Percentiles rank a stretch among this genome's conserved stretches.
These are phyloP conservation scores for Rhimphoctona megacephalus DNA, from an alignment of 2,888 invertebrate genomes.

Conservation along the genomic window DNA sequence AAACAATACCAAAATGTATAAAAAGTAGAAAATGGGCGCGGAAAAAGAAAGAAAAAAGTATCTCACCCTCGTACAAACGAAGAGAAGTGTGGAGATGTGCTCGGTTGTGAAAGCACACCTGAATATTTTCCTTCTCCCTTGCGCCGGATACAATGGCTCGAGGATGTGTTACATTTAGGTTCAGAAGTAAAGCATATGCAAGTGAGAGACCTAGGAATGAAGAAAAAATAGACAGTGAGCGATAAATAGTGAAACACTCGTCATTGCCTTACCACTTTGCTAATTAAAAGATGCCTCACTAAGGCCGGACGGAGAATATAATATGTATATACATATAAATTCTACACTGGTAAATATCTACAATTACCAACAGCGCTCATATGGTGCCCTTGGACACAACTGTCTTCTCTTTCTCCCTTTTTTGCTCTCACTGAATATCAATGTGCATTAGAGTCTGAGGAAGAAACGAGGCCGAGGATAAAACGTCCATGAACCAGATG, in stretches of 20 bases:
- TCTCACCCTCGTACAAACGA: conserved; percentile 26
- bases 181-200: conserved; percentile 42
- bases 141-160: conserved; percentile 67
- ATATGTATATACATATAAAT: not conserved
- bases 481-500: conserved; percentile 35
- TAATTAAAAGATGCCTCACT: conserved; percentile 76
- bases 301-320: conserved; percentile 11
- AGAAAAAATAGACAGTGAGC: conserved; percentile 6
- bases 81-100: conserved; percentile 18
- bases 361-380: conserved; percentile 20
- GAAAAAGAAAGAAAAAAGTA: conserved; percentile 54
- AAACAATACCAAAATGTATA: conserved; percentile 28
- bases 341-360: not conserved
- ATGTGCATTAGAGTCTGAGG: conserved; percentile 2
- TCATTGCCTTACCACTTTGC: conserved; percentile 75
- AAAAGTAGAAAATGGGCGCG: conserved; percentile 38
- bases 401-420: not conserved
- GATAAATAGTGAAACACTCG: conserved; percentile 26
- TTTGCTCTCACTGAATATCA: not conserved
- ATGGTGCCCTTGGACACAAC: conserved; percentile 21
- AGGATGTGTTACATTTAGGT: conserved; percentile 60
- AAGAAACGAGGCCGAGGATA: conserved; percentile 53
- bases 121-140: conserved; percentile 55
- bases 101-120: conserved; percentile 47
- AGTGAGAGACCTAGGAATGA: conserved; percentile 39